A percentile compares a stretch with the other conserved stretches of the same genome.
Conservation (phyloP, 2,888 invertebrate genomes). For the Subacronicta megacephala region DNA sequence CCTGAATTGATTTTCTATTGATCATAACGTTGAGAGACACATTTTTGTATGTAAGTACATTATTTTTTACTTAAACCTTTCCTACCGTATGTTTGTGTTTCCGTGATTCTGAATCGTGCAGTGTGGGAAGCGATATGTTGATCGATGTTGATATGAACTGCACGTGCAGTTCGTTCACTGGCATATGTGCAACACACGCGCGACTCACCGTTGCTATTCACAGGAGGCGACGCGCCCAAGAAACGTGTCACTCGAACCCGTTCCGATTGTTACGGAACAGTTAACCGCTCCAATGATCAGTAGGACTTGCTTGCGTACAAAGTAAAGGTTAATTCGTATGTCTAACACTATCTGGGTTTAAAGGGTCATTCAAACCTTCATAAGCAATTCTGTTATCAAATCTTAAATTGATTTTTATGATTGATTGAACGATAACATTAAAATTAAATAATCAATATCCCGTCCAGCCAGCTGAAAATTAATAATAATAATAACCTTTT, state of each 20-base stretch:
- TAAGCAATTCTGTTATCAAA: too few species aligned
- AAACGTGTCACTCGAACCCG: constrained; percentile 35
- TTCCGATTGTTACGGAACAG: constrained; percentile 37
- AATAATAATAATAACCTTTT: too few species aligned
- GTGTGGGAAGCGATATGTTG: neutral
- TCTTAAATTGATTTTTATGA: too few species aligned
- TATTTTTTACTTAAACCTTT: neutral
- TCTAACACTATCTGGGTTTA: too few species aligned
- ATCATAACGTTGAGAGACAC: constrained; percentile 4
- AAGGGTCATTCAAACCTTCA: too few species aligned
- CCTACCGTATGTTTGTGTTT: neutral
- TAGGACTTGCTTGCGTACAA: neutral
- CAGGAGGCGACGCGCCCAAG: constrained; percentile 20
- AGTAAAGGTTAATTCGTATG: too few species aligned
- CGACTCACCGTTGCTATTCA: constrained; percentile 37
- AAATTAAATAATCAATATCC: too few species aligned
- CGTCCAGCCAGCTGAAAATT: too few species aligned
- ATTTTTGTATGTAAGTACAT: constrained; percentile 3
- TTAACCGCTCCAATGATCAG: constrained; percentile 26
- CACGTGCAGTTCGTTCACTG: constrained; percentile 30
- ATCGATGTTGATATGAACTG: constrained; percentile 4
- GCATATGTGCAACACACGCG: constrained; percentile 28
- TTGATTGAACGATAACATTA: too few species aligned
- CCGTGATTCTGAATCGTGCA: neutral
- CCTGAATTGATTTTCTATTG: constrained; percentile 1